Conservation (phyloP, 1,140 invertebrate species). For the Wasmannia auropunctata region DNA sequence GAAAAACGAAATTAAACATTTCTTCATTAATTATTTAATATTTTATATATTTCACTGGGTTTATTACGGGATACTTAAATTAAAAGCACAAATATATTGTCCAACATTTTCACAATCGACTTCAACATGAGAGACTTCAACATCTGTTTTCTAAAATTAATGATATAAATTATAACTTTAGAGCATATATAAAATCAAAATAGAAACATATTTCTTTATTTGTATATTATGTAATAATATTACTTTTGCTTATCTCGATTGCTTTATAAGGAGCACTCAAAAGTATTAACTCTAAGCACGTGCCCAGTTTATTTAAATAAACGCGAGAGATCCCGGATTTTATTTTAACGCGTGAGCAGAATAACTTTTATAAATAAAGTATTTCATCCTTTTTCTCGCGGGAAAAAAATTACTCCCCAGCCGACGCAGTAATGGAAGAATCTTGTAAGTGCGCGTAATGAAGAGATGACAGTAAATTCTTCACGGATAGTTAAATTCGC, state of each 20-base stretch:
- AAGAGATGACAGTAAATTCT: conserved; percentile 72
- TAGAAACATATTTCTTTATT: not conserved
- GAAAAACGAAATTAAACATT: not conserved
- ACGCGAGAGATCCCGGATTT: not conserved
- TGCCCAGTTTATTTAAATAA: not conserved
- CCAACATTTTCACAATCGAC: not conserved
- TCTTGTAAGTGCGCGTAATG: conserved; percentile 59
- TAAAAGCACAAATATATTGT: not conserved
- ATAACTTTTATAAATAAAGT: not conserved
- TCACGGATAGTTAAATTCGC: conserved; percentile 71
- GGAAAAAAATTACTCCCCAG: conserved; percentile 31
- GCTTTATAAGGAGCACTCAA: not conserved
- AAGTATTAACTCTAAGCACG: not conserved
- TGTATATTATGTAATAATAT: not conserved
- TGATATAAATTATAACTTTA: not conserved
- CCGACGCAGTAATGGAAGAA: conserved; percentile 63
- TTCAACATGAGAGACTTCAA: not conserved
- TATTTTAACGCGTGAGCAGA: not conserved
- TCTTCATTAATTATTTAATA: not conserved
- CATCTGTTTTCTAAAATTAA: not conserved
- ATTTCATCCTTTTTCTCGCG: not conserved
- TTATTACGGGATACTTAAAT: not conserved
- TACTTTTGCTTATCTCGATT: not conserved
- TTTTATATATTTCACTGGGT: not conserved
- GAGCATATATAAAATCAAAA: not conserved